These are phyloP conservation scores for Falco punctatus DNA, from an alignment of 2,113 vertebrate genomes.

Conservation along the genomic window DNA sequence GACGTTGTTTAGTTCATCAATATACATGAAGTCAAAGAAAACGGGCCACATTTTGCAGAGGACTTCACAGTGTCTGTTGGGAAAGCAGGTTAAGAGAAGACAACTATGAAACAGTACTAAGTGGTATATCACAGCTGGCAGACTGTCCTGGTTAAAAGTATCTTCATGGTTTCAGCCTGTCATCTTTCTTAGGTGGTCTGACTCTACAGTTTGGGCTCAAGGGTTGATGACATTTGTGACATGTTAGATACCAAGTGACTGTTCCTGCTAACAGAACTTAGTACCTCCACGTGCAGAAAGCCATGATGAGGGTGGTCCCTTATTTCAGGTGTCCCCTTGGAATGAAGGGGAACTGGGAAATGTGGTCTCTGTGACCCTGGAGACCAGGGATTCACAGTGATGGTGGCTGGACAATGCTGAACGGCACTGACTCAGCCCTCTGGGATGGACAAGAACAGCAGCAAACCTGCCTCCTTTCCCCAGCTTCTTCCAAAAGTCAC, in stretches of 20 bases:
- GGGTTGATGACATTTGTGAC: not conserved
- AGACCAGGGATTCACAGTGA: not conserved
- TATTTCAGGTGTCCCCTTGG: not conserved
- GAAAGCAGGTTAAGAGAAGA: not conserved
- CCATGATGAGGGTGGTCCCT: not conserved
- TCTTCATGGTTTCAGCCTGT: not conserved
- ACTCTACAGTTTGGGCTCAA: not conserved
- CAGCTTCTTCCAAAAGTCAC: not conserved
- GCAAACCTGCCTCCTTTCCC: not conserved
- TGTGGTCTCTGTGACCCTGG: not conserved
- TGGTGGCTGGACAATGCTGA: not conserved
- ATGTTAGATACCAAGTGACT: not conserved
- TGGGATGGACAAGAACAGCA: not conserved
- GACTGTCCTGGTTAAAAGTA: not conserved
- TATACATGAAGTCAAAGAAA: not conserved
- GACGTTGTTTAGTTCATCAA: not conserved
- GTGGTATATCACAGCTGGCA: not conserved
- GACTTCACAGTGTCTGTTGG: not conserved
- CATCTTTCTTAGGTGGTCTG: not conserved
- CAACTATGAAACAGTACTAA: not conserved
- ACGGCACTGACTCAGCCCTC: too few relatives aligned
- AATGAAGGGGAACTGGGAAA: not conserved
- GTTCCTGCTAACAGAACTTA: not conserved
- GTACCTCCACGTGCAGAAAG: not conserved
- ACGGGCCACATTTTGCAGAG: not conserved